Conservation (phyloP, 2,888 invertebrate genomes). For the Lepidocyrtoides sp. region DNA sequence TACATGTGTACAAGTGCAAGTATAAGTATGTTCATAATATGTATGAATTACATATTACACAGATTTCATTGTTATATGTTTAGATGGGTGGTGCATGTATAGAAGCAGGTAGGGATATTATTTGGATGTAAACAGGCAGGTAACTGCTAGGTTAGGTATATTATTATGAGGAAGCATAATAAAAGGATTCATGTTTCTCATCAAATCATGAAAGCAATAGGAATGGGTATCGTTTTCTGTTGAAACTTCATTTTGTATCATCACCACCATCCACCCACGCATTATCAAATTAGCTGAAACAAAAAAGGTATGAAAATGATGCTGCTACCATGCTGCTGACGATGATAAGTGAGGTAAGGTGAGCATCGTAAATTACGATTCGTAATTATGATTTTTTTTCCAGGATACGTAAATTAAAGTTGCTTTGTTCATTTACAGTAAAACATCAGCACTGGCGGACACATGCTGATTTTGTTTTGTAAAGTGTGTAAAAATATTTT, state of each 20-base stretch:
- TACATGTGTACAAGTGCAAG: too few species aligned
- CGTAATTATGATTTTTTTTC: neutral
- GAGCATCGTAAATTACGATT: neutral
- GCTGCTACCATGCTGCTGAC: neutral
- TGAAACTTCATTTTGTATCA: too few species aligned
- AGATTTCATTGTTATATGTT: too few species aligned
- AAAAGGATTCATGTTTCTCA: too few species aligned
- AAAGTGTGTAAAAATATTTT: too few species aligned
- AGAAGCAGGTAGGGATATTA: too few species aligned
- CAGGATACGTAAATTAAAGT: neutral
- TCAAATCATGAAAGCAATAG: neutral
- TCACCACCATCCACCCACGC: conserved; percentile 19
- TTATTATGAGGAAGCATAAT: too few species aligned
- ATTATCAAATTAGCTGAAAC: conserved; percentile 34
- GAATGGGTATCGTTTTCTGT: neutral
- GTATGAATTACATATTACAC: too few species aligned
- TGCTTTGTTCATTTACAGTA: neutral
- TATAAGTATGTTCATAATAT: neutral
- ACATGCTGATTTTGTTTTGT: conserved; percentile 9
- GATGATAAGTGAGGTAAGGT: neutral
- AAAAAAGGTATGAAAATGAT: neutral
- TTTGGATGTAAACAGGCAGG: too few species aligned
- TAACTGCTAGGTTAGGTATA: too few species aligned
- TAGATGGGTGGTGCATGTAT: too few species aligned
- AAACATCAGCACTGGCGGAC: too few species aligned